phyloP scores from a whole-genome alignment of 2,113 vertebrate genomes.

The Eptesicus fuscus region DNA sequence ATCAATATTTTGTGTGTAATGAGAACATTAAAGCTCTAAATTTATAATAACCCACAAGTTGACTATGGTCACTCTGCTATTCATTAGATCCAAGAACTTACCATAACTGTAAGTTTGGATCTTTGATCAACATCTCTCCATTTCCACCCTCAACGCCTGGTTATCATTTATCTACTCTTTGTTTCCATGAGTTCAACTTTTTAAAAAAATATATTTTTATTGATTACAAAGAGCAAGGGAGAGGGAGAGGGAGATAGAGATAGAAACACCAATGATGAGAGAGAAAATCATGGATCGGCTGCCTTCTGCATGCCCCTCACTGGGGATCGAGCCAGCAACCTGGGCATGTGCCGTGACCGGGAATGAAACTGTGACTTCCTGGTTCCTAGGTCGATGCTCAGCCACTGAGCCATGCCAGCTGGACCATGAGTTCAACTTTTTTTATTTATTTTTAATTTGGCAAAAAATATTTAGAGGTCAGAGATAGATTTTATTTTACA shows the following conservation, averaged over 20 bases:
- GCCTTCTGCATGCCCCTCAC: no score
- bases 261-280: no score
- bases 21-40: not conserved
- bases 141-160: fast-evolving
- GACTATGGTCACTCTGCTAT: not conserved
- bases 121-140: not conserved
- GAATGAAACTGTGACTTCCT: no score
- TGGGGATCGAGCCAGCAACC: no score
- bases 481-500: not conserved
- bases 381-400: no score
- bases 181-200: not conserved
- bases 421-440: no score
- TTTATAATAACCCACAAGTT: not conserved
- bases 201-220: no score
- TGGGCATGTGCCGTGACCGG: no score
- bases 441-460: not conserved
- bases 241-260: no score
- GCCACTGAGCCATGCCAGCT: no score
- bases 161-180: not conserved
- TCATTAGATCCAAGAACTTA: not conserved
- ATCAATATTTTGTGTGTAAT: not conserved
- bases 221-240: no score
- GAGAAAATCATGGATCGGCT: no score
- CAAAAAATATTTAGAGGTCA: not conserved
- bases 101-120: not conserved